Conservation (phyloP, 1,140 invertebrate species). For the Drosophila grimshawi region DNA sequence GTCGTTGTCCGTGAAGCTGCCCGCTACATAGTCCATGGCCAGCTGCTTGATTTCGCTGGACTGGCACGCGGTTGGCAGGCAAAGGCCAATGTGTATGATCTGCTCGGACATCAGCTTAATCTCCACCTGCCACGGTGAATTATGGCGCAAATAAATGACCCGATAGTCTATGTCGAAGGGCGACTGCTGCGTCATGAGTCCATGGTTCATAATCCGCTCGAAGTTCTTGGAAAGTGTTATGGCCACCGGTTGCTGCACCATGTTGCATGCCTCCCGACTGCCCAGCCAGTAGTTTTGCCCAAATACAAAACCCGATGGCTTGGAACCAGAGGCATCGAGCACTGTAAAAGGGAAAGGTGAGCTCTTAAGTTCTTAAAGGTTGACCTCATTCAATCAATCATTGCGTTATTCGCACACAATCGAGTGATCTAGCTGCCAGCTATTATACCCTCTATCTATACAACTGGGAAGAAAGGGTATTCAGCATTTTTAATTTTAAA, state of each 20-base stretch:
- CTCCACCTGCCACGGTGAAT: conserved; percentile 83
- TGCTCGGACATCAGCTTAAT: conserved; percentile 79
- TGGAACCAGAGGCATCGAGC: conserved; percentile 77
- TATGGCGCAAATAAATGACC: conserved; percentile 75
- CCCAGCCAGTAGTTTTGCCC: conserved; percentile 84
- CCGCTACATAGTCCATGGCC: conserved; percentile 60
- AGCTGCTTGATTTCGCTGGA: conserved; percentile 72
- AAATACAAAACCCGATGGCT: conserved; percentile 74
- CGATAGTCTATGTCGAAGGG: conserved; percentile 81
- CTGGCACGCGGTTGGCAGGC: conserved; percentile 72
- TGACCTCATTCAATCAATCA: not conserved
- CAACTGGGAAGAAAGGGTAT: too few relatives aligned
- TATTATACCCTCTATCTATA: too few relatives aligned
- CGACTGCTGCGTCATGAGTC: conserved; percentile 67
- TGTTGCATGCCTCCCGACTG: conserved; percentile 67
- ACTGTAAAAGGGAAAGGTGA: conserved; percentile 48
- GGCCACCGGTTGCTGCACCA: conserved; percentile 58
- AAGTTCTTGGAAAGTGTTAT: conserved; percentile 74
- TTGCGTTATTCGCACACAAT: not conserved
- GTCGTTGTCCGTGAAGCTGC: conserved; percentile 62
- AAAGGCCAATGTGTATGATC: conserved; percentile 81
- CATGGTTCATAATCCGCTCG: conserved; percentile 73
- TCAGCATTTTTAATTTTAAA: too few relatives aligned
- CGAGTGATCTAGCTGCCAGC: not conserved
- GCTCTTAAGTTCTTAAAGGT: not conserved